Evolutionary conservation across 2,888 invertebrate species (phyloP), one percentile per base, ranked within the genome.

Genomic region (Clivina fossor): DNA sequence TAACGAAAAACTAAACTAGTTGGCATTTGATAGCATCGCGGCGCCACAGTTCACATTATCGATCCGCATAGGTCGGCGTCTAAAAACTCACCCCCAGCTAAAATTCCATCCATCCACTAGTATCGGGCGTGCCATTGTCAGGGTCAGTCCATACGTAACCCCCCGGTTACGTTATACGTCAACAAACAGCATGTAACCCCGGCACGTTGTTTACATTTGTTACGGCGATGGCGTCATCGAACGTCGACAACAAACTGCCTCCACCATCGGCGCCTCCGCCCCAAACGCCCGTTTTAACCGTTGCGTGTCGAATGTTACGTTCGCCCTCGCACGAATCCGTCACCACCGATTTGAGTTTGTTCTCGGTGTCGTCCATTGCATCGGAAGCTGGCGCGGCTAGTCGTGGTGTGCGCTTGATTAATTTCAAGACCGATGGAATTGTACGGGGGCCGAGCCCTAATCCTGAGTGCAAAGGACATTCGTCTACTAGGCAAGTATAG

Each of bases 261-360:
- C 11, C 26, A 24, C 15, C 33, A 28, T 43, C 41, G 13, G 8
- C 53, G n/a, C 24, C 44, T 9, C 67, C 70, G 22, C 73, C 74
- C 2, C 78, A 78, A 62, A 76, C 77, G 35, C 77, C 79, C 7
- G 74, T 75, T 9, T 66, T 79, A 60, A 76, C 75, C 62, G 78
- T 79, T 41, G 69, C 79, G 62, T 81, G 82, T 66, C 82, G 86
- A 58, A 83, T 85, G 75, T 70, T 84, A 59, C 80, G 90, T 47
- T 90, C 90, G 1, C 90, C 90, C 3, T 89, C 88, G 13, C 89
- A 88, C 74, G 90, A 91, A 74, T 88, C 88, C 13, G 88, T 90
- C 64, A 88, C 88, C 9, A 90, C 90, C 0, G 90, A 90, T 72
- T 75, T 90, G 48, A 90, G 89, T 56, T 81, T 86, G 13, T 86